Conservation (phyloP, 1,140 invertebrate species). For the Uloborus diversus region DNA sequence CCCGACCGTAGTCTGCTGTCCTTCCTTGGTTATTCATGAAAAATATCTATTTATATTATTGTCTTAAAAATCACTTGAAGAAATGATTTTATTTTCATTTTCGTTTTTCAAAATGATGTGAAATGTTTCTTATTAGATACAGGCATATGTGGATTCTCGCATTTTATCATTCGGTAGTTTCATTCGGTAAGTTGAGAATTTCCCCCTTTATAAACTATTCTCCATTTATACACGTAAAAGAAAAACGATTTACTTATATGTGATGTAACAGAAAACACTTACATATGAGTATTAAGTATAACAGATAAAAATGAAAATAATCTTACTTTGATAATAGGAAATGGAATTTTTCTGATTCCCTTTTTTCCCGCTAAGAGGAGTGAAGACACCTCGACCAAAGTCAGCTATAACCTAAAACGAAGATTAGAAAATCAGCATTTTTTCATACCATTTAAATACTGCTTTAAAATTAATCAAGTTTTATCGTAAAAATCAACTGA, state of each 20-base stretch:
- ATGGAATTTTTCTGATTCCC: conserved; percentile 15
- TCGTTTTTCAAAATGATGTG: no score
- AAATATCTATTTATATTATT: no score
- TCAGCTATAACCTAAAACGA: conserved; percentile 23
- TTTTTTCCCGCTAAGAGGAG: conserved; percentile 20
- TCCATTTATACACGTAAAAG: not conserved
- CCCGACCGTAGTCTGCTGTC: no score
- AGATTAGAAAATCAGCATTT: not conserved
- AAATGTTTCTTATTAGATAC: no score
- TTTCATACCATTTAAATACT: no score
- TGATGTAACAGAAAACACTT: not conserved
- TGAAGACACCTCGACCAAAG: conserved; percentile 31
- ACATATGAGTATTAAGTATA: not conserved
- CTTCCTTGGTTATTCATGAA: no score
- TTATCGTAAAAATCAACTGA: no score
- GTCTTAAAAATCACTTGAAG: no score
- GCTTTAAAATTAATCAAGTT: not conserved
- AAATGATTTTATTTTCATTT: no score
- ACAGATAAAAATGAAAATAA: not conserved
- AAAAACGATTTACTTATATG: not conserved
- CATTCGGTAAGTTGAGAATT: no score
- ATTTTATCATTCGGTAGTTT: no score
- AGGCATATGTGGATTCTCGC: no score
- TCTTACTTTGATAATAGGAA: conserved; percentile 36
- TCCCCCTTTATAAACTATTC: not conserved